phyloP scores from a whole-genome alignment of 2,797 vertebrate genomes.

The Odontamblyopus rebecca region DNA sequence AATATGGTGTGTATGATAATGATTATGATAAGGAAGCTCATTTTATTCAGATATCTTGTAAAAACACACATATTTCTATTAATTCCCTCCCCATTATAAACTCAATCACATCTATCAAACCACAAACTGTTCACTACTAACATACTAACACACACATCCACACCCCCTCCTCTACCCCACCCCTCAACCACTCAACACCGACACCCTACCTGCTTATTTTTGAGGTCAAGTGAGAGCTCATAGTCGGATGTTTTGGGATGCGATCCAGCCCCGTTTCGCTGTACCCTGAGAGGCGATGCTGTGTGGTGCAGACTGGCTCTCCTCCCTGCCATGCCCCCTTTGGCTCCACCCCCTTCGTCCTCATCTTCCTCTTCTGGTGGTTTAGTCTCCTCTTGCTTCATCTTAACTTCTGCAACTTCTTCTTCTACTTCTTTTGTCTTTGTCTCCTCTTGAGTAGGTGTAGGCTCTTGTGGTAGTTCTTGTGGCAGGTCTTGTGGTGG shows the following conservation, averaged over 20 bases:
- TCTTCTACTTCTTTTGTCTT: constrained; percentile 43
- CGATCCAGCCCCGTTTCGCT: constrained; percentile 90
- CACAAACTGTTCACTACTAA: constrained; percentile 51
- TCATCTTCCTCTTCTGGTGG: constrained; percentile 55
- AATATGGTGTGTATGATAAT: constrained; percentile 34
- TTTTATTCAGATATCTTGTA: constrained; percentile 7
- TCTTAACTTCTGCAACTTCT: constrained; percentile 37
- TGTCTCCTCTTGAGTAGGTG: constrained; percentile 41
- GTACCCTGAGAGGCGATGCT: constrained; percentile 89
- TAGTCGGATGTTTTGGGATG: constrained; percentile 91
- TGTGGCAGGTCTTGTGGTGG: constrained; percentile 24
- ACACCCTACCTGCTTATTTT: constrained; percentile 98
- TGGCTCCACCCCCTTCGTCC: constrained; percentile 74
- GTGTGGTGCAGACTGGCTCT: constrained; percentile 90
- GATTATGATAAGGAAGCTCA: constrained; percentile 33
- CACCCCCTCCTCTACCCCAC: constrained; percentile 44
- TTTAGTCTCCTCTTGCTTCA: constrained; percentile 45
- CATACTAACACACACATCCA: constrained; percentile 30
- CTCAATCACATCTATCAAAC: constrained; percentile 51
- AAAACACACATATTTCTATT: constrained; percentile 5
- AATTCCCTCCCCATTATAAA: constrained; percentile 24
- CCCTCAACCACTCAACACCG: constrained; percentile 57
- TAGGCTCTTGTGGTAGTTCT: constrained; percentile 14
- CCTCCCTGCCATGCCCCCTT: constrained; percentile 77
- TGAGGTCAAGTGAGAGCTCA: constrained; percentile 99